Conservation (phyloP, 2,113 vertebrate species). For the Scortum barcoo region DNA sequence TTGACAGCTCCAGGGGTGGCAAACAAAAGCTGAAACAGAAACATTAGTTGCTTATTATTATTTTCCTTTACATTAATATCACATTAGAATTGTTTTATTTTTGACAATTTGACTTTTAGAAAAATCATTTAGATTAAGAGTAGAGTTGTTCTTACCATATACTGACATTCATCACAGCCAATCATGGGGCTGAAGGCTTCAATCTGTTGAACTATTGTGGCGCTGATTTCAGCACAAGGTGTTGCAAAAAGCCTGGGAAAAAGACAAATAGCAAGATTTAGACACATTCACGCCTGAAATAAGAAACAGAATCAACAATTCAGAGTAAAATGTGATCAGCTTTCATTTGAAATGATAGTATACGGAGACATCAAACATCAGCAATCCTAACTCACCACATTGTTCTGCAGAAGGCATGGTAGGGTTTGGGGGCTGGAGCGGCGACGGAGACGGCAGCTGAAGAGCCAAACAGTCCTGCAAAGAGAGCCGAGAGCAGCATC, state of each 20-base stretch:
- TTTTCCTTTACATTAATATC: neutral
- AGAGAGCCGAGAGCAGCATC: constrained; percentile 41
- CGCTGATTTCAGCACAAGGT: constrained; percentile 40
- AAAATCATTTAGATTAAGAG: neutral
- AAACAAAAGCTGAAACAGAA: constrained; percentile 48
- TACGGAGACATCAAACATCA: neutral
- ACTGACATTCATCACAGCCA: constrained; percentile 44
- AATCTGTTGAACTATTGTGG: constrained; percentile 47
- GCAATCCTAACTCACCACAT: constrained; percentile 43
- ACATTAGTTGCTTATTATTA: neutral
- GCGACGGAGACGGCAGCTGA: neutral
- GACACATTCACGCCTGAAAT: neutral
- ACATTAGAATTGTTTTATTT: no score
- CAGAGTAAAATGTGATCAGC: neutral
- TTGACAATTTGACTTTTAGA: no score
- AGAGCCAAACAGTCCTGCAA: constrained; percentile 46
- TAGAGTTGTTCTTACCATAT: constrained; percentile 20
- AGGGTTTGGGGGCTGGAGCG: constrained; percentile 20
- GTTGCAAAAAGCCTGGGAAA: constrained; percentile 43
- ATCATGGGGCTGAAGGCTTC: constrained; percentile 25
- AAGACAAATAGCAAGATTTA: neutral
- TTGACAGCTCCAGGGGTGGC: neutral
- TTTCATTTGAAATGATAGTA: neutral
- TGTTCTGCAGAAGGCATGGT: constrained; percentile 60
- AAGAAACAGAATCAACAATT: neutral